These are phyloP conservation scores for Premnoplex brunnescens DNA, from an alignment of 2,797 vertebrate species.

Conservation along the genomic window DNA sequence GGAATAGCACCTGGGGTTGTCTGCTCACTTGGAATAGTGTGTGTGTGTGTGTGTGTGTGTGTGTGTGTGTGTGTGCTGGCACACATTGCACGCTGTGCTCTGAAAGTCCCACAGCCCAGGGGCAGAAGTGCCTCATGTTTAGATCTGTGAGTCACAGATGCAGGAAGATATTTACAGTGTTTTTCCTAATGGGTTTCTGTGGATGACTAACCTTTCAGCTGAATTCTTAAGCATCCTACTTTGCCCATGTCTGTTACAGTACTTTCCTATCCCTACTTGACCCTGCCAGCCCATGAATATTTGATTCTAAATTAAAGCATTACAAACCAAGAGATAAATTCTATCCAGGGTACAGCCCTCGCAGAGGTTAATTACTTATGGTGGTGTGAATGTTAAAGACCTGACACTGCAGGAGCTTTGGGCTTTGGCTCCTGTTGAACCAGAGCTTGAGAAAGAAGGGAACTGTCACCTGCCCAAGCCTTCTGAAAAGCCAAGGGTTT, in stretches of 20 bases:
- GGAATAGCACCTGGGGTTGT: not conserved
- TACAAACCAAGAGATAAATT: conserved; percentile 20
- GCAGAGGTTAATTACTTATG: not conserved
- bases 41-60: too few relatives aligned
- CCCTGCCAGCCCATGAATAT: conserved; percentile 17
- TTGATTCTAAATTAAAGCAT: conserved; percentile 46
- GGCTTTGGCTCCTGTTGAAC: not conserved
- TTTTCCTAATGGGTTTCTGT: conserved; percentile 30
- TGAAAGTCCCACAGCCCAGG: accelerated
- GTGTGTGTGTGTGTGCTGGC: not conserved
- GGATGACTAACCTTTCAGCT: conserved; percentile 15
- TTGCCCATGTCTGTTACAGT: not conserved
- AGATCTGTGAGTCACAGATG: not conserved
- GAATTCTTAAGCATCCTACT: conserved; percentile 8
- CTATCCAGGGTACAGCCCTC: not conserved
- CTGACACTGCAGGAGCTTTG: not conserved
- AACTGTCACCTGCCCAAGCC: not conserved
- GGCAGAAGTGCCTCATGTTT: not conserved
- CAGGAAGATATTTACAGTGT: conserved; percentile 2
- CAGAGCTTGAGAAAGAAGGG: not conserved
- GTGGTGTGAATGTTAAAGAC: not conserved
- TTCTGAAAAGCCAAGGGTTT: not conserved
- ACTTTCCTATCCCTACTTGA: conserved; percentile 43
- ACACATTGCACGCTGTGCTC: not conserved
- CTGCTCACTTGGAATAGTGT: not conserved